Percentiles rank a stretch among this genome's conserved stretches.
Evolutionary conservation across 2,797 vertebrate genomes (phyloP).

Genomic region (Echeneis naucrates): DNA sequence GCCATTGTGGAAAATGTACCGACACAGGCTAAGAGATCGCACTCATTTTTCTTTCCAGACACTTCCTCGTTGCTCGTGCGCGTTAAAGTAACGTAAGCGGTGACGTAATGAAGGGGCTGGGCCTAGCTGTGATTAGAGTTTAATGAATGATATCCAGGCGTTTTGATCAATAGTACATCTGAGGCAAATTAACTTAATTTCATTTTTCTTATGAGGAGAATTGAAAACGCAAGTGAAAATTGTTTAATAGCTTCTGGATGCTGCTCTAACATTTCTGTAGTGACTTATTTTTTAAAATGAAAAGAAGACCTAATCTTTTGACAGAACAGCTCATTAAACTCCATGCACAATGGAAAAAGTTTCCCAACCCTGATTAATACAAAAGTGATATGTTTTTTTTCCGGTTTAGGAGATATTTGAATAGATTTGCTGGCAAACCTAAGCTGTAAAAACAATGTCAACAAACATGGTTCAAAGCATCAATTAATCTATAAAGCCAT

Average conservation of each 20-base stretch:
- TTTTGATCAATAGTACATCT: slow-evolving; percentile 52
- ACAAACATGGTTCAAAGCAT: neutral
- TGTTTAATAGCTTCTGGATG: slow-evolving; percentile 25
- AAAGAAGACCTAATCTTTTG: neutral
- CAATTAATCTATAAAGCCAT: too few relatives aligned
- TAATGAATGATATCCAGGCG: slow-evolving; percentile 38
- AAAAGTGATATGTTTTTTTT: neutral
- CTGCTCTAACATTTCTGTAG: neutral
- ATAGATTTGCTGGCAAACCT: neutral
- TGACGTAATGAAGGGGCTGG: too few relatives aligned
- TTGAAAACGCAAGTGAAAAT: slow-evolving; percentile 29
- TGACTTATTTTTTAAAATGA: neutral
- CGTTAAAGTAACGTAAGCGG: too few relatives aligned
- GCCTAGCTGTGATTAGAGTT: slow-evolving; percentile 42
- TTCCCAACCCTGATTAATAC: neutral
- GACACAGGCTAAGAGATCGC: too few relatives aligned
- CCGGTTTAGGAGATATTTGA: neutral
- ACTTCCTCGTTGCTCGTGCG: too few relatives aligned
- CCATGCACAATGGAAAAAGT: neutral
- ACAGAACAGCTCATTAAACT: neutral
- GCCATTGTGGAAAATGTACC: too few relatives aligned
- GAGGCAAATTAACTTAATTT: slow-evolving; percentile 42
- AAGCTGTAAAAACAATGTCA: neutral
- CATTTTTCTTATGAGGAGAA: slow-evolving; percentile 23
- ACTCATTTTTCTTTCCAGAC: too few relatives aligned